phyloP scores from a whole-genome alignment of 2,113 vertebrate species.

The Spea bombifrons region DNA sequence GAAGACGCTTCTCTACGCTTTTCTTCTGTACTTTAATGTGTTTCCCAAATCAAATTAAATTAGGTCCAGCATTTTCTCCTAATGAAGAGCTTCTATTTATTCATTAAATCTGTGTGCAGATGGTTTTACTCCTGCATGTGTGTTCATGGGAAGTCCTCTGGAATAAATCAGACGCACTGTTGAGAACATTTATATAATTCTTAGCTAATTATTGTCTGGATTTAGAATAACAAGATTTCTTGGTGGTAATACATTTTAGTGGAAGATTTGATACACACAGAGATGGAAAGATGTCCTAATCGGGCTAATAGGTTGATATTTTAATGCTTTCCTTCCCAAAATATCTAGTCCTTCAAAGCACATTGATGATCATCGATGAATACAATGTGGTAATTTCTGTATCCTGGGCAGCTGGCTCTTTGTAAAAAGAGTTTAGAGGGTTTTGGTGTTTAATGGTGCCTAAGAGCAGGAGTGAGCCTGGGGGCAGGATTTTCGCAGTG shows the following conservation, averaged over 20 bases:
- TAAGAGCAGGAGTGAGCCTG: no score
- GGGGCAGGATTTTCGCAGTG: no score
- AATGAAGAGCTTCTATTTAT: constrained; percentile 26
- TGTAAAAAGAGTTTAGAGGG: no score
- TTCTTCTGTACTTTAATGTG: neutral
- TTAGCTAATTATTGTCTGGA: constrained; percentile 7
- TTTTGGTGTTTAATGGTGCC: no score
- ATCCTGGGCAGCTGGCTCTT: no score
- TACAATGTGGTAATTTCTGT: no score
- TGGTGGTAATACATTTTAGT: neutral
- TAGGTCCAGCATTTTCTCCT: neutral
- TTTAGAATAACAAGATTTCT: constrained; percentile 3
- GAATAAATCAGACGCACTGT: constrained; percentile 7
- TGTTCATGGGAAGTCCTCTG: constrained; percentile 9
- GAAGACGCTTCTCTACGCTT: neutral
- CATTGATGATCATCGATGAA: no score
- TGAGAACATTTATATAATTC: constrained; percentile 13
- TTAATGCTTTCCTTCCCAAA: no score
- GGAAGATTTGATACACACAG: neutral
- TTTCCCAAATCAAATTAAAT: constrained; percentile 12
- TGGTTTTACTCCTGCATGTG: neutral
- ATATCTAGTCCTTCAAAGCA: no score
- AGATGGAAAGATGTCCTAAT: neutral
- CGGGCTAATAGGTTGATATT: no score
- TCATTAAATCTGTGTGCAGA: constrained; percentile 11